phyloP scores from a whole-genome alignment of 1,140 invertebrate genomes.

The Pollicipes pollicipes region DNA sequence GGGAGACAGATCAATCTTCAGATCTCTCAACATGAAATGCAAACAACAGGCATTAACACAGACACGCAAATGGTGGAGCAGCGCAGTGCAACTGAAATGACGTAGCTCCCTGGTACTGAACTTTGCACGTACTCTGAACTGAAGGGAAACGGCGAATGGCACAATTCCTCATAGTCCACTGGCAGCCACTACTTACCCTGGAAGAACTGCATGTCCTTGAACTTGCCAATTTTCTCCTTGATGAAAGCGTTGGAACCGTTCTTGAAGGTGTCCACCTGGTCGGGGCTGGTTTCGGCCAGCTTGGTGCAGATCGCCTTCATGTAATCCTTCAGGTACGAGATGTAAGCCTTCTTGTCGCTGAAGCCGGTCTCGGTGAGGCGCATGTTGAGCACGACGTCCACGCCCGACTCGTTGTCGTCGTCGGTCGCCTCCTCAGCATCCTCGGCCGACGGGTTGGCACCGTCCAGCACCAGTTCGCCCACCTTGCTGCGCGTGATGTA shows the following conservation, averaged over 20 bases:
- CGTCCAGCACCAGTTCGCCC: slow-evolving; percentile 62
- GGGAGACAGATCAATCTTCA: background rate
- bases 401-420: slow-evolving; percentile 60
- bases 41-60: too few species aligned
- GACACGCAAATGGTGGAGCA: too few species aligned
- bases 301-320: slow-evolving; percentile 67
- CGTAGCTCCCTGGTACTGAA: too few species aligned
- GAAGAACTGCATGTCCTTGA: slow-evolving; percentile 88
- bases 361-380: slow-evolving; percentile 62
- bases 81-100: too few species aligned
- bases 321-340: slow-evolving; percentile 81
- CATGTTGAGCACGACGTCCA: slow-evolving; percentile 86
- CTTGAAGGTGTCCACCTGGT: slow-evolving; percentile 41
- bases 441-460: slow-evolving; percentile 83
- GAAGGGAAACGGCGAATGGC: too few species aligned
- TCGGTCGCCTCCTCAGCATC: slow-evolving; percentile 35
- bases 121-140: too few species aligned
- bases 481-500: slow-evolving; percentile 47
- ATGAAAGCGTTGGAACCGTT: slow-evolving; percentile 86
- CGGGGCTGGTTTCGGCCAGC: slow-evolving; percentile 3
- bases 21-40: slow-evolving; percentile 4
- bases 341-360: slow-evolving; percentile 45
- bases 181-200: slow-evolving; percentile 44
- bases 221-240: slow-evolving; percentile 77
- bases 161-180: too few species aligned